Evolutionary conservation across 2,888 invertebrate genomes (phyloP), one percentile per base, ranked within the genome.

Genomic region (Callinectes sapidus): DNA sequence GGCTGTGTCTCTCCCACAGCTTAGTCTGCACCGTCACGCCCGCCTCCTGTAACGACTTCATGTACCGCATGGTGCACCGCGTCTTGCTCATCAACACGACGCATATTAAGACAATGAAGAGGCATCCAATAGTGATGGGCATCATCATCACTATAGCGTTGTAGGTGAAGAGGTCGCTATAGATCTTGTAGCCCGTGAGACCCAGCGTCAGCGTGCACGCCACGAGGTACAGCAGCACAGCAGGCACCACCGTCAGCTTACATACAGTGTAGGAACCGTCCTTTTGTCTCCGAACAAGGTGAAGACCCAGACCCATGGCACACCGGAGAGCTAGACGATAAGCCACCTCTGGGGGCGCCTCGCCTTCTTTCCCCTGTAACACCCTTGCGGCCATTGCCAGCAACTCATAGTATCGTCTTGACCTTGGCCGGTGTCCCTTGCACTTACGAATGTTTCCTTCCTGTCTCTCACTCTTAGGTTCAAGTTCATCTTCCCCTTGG

Each of bases 281-380:
- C 3, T 81, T n/a, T 8, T 32, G 32, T 1, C 81, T 77, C 23
- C 14, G 77, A 5, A 71, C 77, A 23, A 90, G 54, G 32, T 90
- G 90, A 5, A 90, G 81, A 32, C 90, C 90, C 90, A 81, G 14
- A n/a, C 28, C 28, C 42, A 77, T 90, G 81, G 90, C 90, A 54
- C 90, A 90, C 14, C 42, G 8, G 32, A 90, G 32, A 16, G 48
- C 32, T 1, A 81, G 81, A n/a, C 54, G 23, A 85, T 71, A 54
- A n/a, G 81, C n/a, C 6, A 54, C 81, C 16, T 90, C 90, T 16
- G 42, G 23, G 10, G 48, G 90, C 6, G n/a, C 54, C 54, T 48
- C 90, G 28, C 39, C 66, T 16, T 42, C 54, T 23, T 77, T 77
- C 71, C 6, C 71, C 32, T 77, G 28, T n/a, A 87, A 10, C 1